These are phyloP conservation scores for Poeciliopsis presidionis DNA, from an alignment of 2,797 vertebrate genomes.

Conservation along the genomic window DNA sequence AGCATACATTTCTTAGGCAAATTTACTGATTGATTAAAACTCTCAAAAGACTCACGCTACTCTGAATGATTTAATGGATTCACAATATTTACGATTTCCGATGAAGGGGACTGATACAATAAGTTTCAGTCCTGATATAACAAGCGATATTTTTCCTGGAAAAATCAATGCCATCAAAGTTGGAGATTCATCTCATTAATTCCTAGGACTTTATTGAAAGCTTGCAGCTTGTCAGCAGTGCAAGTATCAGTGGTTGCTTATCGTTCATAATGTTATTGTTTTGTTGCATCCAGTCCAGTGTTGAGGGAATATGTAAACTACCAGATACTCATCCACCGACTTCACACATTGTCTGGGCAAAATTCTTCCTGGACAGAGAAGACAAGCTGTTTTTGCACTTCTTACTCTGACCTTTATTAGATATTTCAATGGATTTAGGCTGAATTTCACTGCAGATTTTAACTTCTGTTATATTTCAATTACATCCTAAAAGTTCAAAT, in stretches of 20 bases:
- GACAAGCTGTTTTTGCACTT: background rate
- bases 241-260: background rate
- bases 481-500: background rate
- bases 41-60: background rate
- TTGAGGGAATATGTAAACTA: background rate
- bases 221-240: background rate
- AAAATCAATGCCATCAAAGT: background rate
- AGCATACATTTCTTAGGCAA: background rate
- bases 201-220: background rate
- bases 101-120: background rate
- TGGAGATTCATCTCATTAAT: background rate
- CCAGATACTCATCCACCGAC: background rate
- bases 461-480: background rate
- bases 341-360: background rate
- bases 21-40: slow-evolving; percentile 1
- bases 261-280: background rate
- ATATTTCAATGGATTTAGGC: background rate
- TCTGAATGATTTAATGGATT: background rate
- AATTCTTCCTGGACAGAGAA: background rate
- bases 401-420: background rate
- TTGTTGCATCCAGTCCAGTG: background rate
- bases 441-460: background rate
- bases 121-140: too few species aligned
- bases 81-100: background rate
- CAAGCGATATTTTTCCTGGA: background rate